A percentile compares a stretch with the other conserved stretches of the same genome.
Evolutionary conservation across 2,888 invertebrate genomes (phyloP).

Genomic region (Leptopterna dolabrata): DNA sequence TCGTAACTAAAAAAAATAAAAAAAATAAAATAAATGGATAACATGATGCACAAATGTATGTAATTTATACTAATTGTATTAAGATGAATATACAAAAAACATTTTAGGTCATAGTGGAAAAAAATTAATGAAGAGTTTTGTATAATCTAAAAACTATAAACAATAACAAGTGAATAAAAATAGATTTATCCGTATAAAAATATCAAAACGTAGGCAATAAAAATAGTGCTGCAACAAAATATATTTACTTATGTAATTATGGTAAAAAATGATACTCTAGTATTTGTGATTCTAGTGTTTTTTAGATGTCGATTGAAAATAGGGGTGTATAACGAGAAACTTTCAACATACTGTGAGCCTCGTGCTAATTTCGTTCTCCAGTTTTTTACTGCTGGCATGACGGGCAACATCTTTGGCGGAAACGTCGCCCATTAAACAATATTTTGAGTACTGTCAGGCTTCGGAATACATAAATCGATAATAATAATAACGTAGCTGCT

Average conservation of each 20-base stretch:
- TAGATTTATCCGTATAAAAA: constrained; percentile 47
- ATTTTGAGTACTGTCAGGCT: no score
- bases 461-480: no score
- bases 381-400: no score
- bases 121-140: constrained; percentile 23
- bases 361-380: no score
- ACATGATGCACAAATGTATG: constrained; percentile 46
- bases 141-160: constrained; percentile 26
- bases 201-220: constrained; percentile 58
- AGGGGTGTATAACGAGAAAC: not conserved
- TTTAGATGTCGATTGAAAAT: not conserved
- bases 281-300: constrained; percentile 3
- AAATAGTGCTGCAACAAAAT: constrained; percentile 57
- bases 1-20: not conserved
- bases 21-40: constrained; percentile 34
- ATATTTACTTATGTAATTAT: constrained; percentile 49
- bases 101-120: constrained; percentile 24
- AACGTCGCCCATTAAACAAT: no score
- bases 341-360: not conserved
- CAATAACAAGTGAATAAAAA: not conserved
- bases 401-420: no score
- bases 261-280: not conserved
- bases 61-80: constrained; percentile 34
- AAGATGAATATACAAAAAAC: constrained; percentile 1
- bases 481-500: no score